Conservation (phyloP, 2,797 vertebrate genomes). For the Phoeniculus purpureus region DNA sequence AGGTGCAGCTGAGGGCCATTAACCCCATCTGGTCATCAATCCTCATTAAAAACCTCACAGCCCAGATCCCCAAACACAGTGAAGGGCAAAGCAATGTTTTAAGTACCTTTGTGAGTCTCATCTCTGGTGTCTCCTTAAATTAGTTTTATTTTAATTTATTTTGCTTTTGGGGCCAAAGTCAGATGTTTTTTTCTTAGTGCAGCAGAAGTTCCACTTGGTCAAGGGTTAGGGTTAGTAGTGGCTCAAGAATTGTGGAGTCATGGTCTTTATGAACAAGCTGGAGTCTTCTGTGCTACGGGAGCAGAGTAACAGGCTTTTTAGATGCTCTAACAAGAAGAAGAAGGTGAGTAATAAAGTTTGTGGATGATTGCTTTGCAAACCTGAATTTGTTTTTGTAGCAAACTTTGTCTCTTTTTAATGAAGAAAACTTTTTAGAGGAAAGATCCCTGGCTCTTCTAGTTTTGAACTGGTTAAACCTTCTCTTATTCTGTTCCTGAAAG, state of each 20-base stretch:
- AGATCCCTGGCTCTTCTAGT: not conserved
- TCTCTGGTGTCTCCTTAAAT: constrained; percentile 3
- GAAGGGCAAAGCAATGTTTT: constrained; percentile 43
- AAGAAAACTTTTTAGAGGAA: not conserved
- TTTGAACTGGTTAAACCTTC: not conserved
- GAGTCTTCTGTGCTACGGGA: not conserved
- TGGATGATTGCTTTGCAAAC: not conserved
- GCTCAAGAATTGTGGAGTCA: not conserved
- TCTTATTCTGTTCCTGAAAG: not conserved
- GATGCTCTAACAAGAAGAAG: not conserved
- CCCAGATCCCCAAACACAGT: not conserved
- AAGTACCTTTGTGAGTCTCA: not conserved
- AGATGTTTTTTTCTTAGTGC: not conserved
- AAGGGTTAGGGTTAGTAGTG: not conserved
- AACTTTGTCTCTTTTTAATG: not conserved
- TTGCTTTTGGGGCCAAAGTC: not conserved
- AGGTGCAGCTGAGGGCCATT: constrained; percentile 57
- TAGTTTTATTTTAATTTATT: not conserved
- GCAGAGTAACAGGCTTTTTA: not conserved
- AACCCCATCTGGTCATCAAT: constrained; percentile 61
- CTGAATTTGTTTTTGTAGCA: not conserved
- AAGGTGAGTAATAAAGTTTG: not conserved
- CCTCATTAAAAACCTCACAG: constrained; percentile 56
- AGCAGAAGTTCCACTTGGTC: not conserved
- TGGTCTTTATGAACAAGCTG: not conserved